Evolutionary conservation across 2,113 vertebrate genomes (phyloP).

Genomic region (Cheilinus undulatus): DNA sequence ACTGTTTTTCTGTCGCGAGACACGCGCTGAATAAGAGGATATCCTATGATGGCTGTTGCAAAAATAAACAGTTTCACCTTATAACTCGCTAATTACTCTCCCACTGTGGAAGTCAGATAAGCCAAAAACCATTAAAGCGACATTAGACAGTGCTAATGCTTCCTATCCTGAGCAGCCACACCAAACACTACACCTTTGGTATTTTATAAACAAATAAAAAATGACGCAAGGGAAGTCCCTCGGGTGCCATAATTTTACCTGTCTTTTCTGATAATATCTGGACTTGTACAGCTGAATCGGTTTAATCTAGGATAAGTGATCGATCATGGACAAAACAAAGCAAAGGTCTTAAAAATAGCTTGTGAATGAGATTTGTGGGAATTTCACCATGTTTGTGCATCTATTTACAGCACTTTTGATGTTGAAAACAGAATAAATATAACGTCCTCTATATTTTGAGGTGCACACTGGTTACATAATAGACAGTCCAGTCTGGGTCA

Average conservation of each 20-base stretch:
- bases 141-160: conserved; percentile 60
- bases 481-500: conserved; percentile 27
- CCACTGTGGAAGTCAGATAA: conserved; percentile 80
- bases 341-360: conserved; percentile 8
- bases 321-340: not conserved
- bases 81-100: conserved; percentile 59
- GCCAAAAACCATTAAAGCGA: conserved; percentile 66
- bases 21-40: conserved; percentile 64
- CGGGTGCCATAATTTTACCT: conserved; percentile 43
- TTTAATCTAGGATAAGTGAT: not conserved
- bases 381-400: not conserved
- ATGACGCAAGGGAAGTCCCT: conserved; percentile 39
- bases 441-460: conserved; percentile 21
- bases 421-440: not conserved
- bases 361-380: not conserved
- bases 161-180: conserved; percentile 57
- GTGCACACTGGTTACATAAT: conserved; percentile 44
- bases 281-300: not conserved
- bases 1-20: conserved; percentile 13
- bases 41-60: conserved; percentile 58
- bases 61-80: conserved; percentile 67
- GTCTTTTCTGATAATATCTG: conserved; percentile 51
- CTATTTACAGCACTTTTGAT: not conserved
- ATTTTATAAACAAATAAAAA: conserved; percentile 64
- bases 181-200: conserved; percentile 47